Conservation (phyloP, 2,888 invertebrate species). For the Melanotus villosus region DNA sequence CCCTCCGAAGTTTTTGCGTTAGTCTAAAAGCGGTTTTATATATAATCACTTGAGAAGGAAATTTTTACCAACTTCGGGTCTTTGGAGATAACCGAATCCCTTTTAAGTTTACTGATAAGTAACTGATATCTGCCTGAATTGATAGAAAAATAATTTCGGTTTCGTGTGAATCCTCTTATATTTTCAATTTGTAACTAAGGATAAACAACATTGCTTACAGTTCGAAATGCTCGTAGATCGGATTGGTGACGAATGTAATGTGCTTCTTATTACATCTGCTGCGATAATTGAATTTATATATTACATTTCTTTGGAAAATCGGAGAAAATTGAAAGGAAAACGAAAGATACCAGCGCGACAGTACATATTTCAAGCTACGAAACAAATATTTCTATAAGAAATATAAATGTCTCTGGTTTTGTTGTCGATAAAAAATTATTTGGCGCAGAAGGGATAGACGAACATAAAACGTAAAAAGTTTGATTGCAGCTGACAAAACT, state of each 20-base stretch:
- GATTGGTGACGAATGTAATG: background rate
- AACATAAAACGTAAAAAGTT: constrained; percentile 15
- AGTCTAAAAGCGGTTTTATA: constrained; percentile 4
- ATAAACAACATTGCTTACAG: no score
- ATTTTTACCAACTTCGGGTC: constrained; percentile 2
- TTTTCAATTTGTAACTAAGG: no score
- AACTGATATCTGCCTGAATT: constrained; percentile 14
- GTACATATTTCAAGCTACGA: constrained; percentile 5
- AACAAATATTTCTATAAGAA: constrained; percentile 19
- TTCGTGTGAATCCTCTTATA: background rate
- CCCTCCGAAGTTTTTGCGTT: constrained; percentile 9
- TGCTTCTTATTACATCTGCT: background rate
- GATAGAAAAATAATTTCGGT: constrained; percentile 9
- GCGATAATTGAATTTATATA: constrained; percentile 3
- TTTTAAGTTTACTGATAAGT: constrained; percentile 3
- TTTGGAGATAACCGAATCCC: background rate
- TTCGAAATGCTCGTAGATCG: no score
- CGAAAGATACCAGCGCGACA: background rate
- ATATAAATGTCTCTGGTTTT: constrained; percentile 16
- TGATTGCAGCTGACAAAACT: constrained; percentile 23
- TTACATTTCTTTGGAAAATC: background rate
- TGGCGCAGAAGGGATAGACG: constrained; percentile 8
- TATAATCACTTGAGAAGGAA: constrained; percentile 9
- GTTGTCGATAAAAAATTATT: constrained; percentile 18
- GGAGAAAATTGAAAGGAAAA: background rate